Percentiles rank a stretch among this genome's conserved stretches.
These are phyloP conservation scores for Nothocercus nigrocapillus DNA, from an alignment of 2,113 vertebrate species.

Conservation along the genomic window DNA sequence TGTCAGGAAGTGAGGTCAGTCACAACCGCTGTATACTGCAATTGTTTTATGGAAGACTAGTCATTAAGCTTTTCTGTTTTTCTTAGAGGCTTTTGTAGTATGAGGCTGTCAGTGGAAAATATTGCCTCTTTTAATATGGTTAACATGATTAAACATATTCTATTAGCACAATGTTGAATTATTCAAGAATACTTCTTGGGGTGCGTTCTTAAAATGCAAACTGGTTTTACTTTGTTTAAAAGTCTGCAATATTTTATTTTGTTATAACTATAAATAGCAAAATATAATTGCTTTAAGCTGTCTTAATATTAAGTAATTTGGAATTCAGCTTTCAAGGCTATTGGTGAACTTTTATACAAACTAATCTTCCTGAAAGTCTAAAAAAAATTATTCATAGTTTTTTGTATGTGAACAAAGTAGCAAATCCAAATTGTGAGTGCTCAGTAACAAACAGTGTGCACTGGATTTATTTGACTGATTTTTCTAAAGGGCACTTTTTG, in stretches of 20 bases:
- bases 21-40: background rate
- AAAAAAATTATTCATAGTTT: background rate
- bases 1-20: constrained; percentile 63
- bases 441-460: background rate
- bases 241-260: background rate
- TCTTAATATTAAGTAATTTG: too few relatives aligned
- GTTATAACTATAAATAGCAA: background rate
- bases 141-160: background rate
- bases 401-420: background rate
- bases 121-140: background rate
- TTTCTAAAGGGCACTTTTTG: background rate
- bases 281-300: background rate
- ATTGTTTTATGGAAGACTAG: constrained; percentile 50
- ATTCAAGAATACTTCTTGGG: background rate
- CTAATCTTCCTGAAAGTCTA: background rate
- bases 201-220: background rate
- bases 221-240: background rate
- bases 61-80: constrained; percentile 1
- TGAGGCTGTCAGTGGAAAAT: constrained; percentile 1
- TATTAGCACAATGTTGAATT: background rate
- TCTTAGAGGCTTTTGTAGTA: constrained; percentile 27
- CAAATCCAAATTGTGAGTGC: background rate
- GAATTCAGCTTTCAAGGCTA: background rate
- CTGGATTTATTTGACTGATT: background rate
- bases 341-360: background rate